Conservation (phyloP, 2,797 vertebrate species). For the Gadopsis marmoratus region DNA sequence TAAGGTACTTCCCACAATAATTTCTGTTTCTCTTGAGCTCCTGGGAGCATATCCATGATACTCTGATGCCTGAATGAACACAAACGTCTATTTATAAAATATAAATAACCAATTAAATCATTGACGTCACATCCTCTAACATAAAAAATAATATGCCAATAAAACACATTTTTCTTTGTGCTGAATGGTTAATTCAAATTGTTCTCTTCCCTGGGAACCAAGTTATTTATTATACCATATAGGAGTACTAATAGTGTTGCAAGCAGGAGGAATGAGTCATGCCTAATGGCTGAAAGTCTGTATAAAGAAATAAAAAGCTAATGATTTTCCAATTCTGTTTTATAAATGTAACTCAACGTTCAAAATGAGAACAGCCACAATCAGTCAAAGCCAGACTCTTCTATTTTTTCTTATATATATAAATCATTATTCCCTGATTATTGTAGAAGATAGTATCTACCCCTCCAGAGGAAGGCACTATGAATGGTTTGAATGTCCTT, state of each 20-base stretch:
- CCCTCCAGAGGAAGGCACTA: constrained; percentile 88
- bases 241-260: constrained; percentile 13
- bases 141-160: neutral
- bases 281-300: constrained; percentile 38
- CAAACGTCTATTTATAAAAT: constrained; percentile 8
- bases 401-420: constrained; percentile 21
- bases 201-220: constrained; percentile 11
- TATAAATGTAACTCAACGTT: constrained; percentile 46
- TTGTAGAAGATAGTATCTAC: constrained; percentile 75
- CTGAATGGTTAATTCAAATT: neutral
- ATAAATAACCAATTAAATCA: constrained; percentile 15
- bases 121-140: neutral
- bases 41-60: neutral
- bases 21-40: neutral
- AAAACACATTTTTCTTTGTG: constrained; percentile 33
- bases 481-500: constrained; percentile 80
- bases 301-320: constrained; percentile 25
- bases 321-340: constrained; percentile 33
- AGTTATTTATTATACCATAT: neutral
- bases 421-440: constrained; percentile 78
- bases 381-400: constrained; percentile 78
- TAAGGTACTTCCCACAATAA: neutral
- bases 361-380: constrained; percentile 59
- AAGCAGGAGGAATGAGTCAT: constrained; percentile 41
- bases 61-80: neutral